Evolutionary conservation across 2,888 invertebrate genomes (phyloP).

Genomic region (Helleia helle): DNA sequence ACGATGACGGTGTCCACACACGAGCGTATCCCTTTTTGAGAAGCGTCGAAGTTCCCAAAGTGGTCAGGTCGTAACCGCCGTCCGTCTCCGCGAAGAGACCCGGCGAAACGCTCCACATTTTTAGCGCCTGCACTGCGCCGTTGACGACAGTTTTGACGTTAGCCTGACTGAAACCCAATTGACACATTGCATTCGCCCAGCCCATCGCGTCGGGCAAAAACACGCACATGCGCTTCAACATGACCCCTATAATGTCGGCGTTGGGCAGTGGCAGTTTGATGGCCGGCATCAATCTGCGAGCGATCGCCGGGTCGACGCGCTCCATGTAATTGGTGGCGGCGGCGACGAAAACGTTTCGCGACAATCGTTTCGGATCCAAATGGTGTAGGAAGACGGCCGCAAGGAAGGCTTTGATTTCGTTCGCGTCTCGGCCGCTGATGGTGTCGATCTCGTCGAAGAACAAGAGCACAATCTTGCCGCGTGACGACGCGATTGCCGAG

Average conservation of each 20-base stretch:
- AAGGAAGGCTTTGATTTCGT: too few relatives aligned
- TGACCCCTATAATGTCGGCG: conserved; percentile 2
- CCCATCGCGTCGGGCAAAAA: not conserved
- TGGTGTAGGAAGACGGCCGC: conserved; percentile 2
- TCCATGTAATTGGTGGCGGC: conserved; percentile 4
- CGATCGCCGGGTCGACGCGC: conserved; percentile 3
- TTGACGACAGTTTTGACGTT: conserved; percentile 6
- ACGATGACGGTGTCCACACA: too few relatives aligned
- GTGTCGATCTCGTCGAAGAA: too few relatives aligned
- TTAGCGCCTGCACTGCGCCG: conserved; percentile 1
- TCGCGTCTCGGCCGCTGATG: too few relatives aligned
- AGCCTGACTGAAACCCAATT: conserved; percentile 2
- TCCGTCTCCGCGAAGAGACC: conserved; percentile 5
- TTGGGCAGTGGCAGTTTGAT: conserved; percentile 5
- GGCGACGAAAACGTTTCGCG: conserved; percentile 1
- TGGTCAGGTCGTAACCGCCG: too few relatives aligned
- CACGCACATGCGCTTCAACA: conserved; percentile 2
- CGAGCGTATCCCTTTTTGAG: too few relatives aligned
- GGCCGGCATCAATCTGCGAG: conserved; percentile 4
- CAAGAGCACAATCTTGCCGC: not conserved
- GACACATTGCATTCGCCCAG: conserved; percentile 2
- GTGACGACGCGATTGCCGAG: not conserved
- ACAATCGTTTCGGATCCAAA: conserved; percentile 7
- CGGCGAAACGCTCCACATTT: conserved; percentile 4
- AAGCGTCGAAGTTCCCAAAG: too few relatives aligned